phyloP scores from a whole-genome alignment of 2,797 vertebrate genomes.

The Bryconaethiops microstoma region DNA sequence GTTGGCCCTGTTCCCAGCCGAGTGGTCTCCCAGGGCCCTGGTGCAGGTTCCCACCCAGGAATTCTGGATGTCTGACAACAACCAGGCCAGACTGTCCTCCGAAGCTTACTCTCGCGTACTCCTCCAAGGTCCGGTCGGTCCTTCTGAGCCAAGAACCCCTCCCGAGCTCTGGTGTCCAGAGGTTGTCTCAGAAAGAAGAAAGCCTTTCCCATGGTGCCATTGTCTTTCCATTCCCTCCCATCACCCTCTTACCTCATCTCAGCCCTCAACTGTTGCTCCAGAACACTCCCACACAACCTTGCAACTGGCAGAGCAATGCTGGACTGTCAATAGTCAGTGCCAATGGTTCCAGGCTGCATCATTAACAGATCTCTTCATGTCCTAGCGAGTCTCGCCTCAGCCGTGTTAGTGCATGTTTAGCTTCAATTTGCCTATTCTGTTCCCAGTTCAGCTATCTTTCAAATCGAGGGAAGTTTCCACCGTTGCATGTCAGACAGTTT shows the following conservation, averaged over 20 bases:
- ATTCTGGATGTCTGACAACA: constrained; percentile 80
- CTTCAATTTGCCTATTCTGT: constrained; percentile 59
- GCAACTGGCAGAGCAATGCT: constrained; percentile 57
- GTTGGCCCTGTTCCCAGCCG: constrained; percentile 71
- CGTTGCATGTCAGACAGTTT: background rate
- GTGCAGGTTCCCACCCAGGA: constrained; percentile 80
- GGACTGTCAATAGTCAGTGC: constrained; percentile 62
- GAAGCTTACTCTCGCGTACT: constrained; percentile 70
- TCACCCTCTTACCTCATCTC: constrained; percentile 59
- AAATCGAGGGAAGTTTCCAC: constrained; percentile 36
- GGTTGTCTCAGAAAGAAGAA: constrained; percentile 61
- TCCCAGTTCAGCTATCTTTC: constrained; percentile 54
- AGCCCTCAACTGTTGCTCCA: constrained; percentile 49
- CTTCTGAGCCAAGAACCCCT: constrained; percentile 53
- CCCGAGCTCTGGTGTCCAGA: constrained; percentile 60
- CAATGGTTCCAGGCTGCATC: constrained; percentile 62
- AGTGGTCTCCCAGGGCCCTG: constrained; percentile 73
- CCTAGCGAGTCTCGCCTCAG: constrained; percentile 65
- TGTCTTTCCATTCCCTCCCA: constrained; percentile 56
- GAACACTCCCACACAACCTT: constrained; percentile 43
- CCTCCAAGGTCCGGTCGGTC: constrained; percentile 39
- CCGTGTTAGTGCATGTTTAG: constrained; percentile 75
- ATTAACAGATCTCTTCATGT: constrained; percentile 69
- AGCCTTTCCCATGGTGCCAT: constrained; percentile 60
- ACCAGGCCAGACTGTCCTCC: constrained; percentile 75